Percentiles rank a stretch among this genome's conserved stretches.
These are phyloP conservation scores for Lasioglossum leucozonium DNA, from an alignment of 2,888 invertebrate genomes.

Conservation along the genomic window DNA sequence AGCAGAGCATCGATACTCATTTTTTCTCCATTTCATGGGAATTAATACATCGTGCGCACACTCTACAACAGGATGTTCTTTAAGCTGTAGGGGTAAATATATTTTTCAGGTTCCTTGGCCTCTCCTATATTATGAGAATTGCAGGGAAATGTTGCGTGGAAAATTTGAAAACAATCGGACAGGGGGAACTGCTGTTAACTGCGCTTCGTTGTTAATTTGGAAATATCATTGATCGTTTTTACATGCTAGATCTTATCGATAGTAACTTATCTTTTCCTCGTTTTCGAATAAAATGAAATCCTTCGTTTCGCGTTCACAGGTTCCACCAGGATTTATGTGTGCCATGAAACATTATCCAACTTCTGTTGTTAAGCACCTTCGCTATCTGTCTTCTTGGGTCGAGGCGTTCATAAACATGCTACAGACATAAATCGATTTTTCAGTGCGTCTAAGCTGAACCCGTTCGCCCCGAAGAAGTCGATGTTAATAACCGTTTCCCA, in stretches of 20 bases:
- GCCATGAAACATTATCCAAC: constrained; percentile 63
- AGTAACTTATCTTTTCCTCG: constrained; percentile 21
- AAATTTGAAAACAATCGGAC: too few relatives aligned
- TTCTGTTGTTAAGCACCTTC: constrained; percentile 51
- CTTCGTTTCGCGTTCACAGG: not conserved
- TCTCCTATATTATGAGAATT: too few relatives aligned
- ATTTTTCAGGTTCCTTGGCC: too few relatives aligned
- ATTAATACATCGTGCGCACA: too few relatives aligned
- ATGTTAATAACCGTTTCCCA: constrained; percentile 44
- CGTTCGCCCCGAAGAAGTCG: constrained; percentile 6
- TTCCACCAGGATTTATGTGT: constrained; percentile 33
- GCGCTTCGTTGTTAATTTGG: too few relatives aligned
- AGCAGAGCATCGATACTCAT: too few relatives aligned
- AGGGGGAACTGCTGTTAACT: too few relatives aligned
- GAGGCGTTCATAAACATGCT: constrained; percentile 51
- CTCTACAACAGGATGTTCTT: too few relatives aligned
- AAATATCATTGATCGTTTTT: too few relatives aligned
- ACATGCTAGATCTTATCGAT: not conserved
- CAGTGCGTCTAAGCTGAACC: constrained; percentile 2
- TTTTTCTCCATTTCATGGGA: too few relatives aligned
- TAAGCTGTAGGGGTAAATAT: too few relatives aligned
- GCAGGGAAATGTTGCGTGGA: too few relatives aligned
- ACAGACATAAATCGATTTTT: constrained; percentile 63
- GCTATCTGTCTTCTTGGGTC: constrained; percentile 38
- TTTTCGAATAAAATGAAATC: constrained; percentile 26